Evolutionary conservation across 92 coral and sea anemone species (phyloP).

Genomic region (Epizoanthus scotinus): DNA sequence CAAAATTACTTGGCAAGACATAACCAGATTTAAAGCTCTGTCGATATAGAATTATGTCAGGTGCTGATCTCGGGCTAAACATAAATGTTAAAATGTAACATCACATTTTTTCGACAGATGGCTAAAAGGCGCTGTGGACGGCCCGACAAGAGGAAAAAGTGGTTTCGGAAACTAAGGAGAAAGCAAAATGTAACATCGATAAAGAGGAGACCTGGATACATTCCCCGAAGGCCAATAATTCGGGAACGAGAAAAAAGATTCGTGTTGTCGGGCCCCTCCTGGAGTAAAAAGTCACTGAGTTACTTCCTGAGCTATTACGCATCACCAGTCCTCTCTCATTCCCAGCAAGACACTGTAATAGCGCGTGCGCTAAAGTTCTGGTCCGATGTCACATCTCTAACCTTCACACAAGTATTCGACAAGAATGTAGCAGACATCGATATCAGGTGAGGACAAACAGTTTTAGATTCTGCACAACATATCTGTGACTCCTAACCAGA

Average conservation of each 20-base stretch:
- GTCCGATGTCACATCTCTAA: constrained; percentile 15
- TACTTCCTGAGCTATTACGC: not conserved
- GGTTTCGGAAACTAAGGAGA: not conserved
- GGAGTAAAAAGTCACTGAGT: not conserved
- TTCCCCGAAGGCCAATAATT: not conserved
- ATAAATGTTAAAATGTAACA: too few relatives aligned
- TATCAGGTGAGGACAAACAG: not conserved
- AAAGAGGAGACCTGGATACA: not conserved
- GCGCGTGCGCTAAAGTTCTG: not conserved
- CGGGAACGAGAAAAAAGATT: not conserved
- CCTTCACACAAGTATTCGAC: not conserved
- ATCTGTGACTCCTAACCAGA: too few relatives aligned
- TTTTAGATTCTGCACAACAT: too few relatives aligned
- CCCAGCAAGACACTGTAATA: not conserved
- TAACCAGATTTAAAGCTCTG: too few relatives aligned
- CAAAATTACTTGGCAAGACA: too few relatives aligned
- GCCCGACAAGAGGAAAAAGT: not conserved
- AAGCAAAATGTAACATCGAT: not conserved
- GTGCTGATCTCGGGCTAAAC: too few relatives aligned
- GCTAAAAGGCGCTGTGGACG: constrained; percentile 7
- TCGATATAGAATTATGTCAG: too few relatives aligned
- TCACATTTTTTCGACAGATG: not conserved
- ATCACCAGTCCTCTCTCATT: not conserved
- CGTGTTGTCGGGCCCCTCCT: constrained; percentile 3
- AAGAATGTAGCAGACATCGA: not conserved